Evolutionary conservation across 2,797 vertebrate genomes (phyloP).

Genomic region (Petrocephalus schoutedeni): DNA sequence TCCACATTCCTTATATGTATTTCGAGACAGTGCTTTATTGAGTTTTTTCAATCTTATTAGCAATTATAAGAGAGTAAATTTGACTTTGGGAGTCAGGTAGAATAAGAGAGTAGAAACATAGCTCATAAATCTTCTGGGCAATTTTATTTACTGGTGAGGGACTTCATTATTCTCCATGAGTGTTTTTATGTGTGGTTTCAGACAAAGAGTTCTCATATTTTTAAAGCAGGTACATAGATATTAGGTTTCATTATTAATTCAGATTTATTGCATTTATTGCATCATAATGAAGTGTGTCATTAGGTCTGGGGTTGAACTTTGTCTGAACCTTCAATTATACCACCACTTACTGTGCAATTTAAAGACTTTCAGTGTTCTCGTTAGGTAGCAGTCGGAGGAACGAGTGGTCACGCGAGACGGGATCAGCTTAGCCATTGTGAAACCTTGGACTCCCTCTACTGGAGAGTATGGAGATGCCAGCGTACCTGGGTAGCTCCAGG

Average conservation of each 20-base stretch:
- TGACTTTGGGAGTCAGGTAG: background rate
- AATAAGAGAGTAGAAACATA: background rate
- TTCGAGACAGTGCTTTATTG: background rate
- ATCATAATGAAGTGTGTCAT: background rate
- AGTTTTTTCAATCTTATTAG: background rate
- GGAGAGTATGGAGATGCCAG: constrained; percentile 2
- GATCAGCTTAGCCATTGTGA: background rate
- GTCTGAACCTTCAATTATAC: background rate
- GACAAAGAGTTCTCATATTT: background rate
- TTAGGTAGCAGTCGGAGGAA: background rate
- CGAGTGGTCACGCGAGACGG: background rate
- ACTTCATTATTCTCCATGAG: background rate
- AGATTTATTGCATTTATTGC: background rate
- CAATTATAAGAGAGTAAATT: background rate
- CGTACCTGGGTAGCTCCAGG: background rate
- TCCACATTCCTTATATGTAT: background rate
- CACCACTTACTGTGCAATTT: background rate
- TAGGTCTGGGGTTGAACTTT: background rate
- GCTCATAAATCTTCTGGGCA: background rate
- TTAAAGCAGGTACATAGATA: background rate
- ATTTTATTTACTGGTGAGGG: background rate
- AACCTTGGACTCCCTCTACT: constrained; percentile 32
- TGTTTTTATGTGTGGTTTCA: background rate
- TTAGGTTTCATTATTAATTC: background rate
- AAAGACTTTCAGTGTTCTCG: background rate